Percentiles rank a stretch among this genome's conserved stretches.
phyloP scores from a whole-genome alignment of 2,113 vertebrate species.

The Apeltes quadracus region DNA sequence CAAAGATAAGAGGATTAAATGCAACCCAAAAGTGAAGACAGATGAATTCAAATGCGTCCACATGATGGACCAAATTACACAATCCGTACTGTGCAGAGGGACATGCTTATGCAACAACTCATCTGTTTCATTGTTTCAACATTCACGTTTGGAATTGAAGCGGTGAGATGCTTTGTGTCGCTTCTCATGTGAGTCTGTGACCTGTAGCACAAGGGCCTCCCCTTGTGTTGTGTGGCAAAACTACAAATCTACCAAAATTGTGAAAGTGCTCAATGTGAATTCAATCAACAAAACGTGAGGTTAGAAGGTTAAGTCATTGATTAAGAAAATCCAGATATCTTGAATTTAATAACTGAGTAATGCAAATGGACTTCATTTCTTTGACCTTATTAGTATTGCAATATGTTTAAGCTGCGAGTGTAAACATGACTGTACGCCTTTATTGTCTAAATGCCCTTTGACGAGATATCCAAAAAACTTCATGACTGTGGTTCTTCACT shows the following conservation, averaged over 20 bases:
- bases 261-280: not conserved
- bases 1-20: slow-evolving; percentile 14
- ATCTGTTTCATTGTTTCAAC: not conserved
- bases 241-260: slow-evolving; percentile 23
- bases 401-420: not conserved
- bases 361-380: not conserved
- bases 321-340: not conserved
- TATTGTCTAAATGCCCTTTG: too few relatives aligned
- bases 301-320: not conserved
- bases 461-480: not conserved
- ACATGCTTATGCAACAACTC: not conserved
- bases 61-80: not conserved
- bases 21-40: slow-evolving; percentile 1
- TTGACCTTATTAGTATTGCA: too few relatives aligned
- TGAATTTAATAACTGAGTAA: not conserved
- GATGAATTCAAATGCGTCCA: not conserved
- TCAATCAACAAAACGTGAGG: not conserved
- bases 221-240: slow-evolving; percentile 62
- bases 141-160: not conserved
- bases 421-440: not conserved
- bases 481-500: not conserved
- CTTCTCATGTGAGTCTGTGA: slow-evolving; percentile 22
- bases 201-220: slow-evolving; percentile 61
- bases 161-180: not conserved
- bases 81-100: not conserved